Evolutionary conservation across 1,140 invertebrate genomes (phyloP), one percentile per base, ranked within the genome.

Genomic region (Drosophila prosaltans): DNA sequence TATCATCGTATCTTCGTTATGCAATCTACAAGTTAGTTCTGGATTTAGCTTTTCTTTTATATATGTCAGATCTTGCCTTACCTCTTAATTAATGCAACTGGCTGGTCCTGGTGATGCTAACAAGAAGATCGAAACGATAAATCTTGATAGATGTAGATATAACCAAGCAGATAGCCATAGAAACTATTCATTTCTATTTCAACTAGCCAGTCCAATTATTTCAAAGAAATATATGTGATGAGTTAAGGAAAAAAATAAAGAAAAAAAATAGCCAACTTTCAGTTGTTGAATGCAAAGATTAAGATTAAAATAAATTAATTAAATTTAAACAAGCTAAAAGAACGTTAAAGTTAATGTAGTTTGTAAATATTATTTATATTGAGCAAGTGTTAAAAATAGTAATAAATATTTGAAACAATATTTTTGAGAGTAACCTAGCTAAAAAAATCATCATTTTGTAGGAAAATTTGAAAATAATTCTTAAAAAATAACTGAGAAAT

Each of bases 31-130:
- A 51, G 45, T 51, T 10, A 24, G 24, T 51, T 51, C 55, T 24
- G 51, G 9, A 45, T 59, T 66, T 40, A 26, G 36, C 28, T 30
- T 36, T 36, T 6, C 1, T 36, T 59, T 58, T 24, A 39, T 43
- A n/a, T 21, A 26, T 72, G 36, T 39, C 60, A 8, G 28, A 40
- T 45, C 43, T 8, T 24, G n/a, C 24, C 41, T 32, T 69, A 75
- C 57, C 55, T 48, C 82, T 81, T 85, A 85, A 85, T 85, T 85
- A 85, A 85, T 86, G 82, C 80, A 71, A 68, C 82, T 81, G 81
- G 78, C 45, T 51, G 7, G 16, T 48, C 6, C 21, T 85, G 81
- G 51, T 65, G 74, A 65, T 81, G 81, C 78, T 85, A 85, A 86
- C 82, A 73, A 81, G 81, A 41, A 67, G 51, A 51, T 59, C 32